These are phyloP conservation scores for Lasioglossum marginatum DNA, from an alignment of 2,888 invertebrate species.

Conservation along the genomic window DNA sequence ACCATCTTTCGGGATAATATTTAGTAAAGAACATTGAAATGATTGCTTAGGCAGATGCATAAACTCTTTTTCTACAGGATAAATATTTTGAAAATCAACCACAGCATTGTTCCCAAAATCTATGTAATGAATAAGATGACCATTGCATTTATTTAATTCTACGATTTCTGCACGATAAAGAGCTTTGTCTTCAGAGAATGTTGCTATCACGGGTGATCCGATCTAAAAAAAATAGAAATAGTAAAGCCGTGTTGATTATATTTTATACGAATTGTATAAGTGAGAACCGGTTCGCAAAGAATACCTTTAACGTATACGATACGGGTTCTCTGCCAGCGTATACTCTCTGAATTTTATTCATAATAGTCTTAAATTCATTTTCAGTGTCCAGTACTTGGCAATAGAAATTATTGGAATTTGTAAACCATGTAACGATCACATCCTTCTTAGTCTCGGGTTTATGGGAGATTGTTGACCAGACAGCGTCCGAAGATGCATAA, in stretches of 20 bases:
- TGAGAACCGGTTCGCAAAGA: neutral
- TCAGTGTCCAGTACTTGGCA: constrained; percentile 85
- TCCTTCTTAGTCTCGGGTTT: constrained; percentile 86
- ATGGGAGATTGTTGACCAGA: constrained; percentile 85
- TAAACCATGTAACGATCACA: constrained; percentile 90
- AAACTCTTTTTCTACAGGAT: constrained; percentile 89
- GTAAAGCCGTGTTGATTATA: constrained; percentile 17
- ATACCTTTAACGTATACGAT: constrained; percentile 74
- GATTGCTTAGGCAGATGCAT: constrained; percentile 90
- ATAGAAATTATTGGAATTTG: constrained; percentile 90
- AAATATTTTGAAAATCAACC: constrained; percentile 88
- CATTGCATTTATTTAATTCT: constrained; percentile 86
- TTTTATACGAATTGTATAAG: neutral
- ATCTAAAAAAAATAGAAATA: constrained; percentile 77
- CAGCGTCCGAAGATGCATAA: constrained; percentile 85
- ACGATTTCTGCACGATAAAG: constrained; percentile 90
- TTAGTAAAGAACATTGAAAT: constrained; percentile 88
- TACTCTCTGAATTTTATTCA: constrained; percentile 89
- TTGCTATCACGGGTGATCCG: constrained; percentile 89
- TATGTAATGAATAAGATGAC: constrained; percentile 89
- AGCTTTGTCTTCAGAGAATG: constrained; percentile 89
- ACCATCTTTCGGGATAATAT: constrained; percentile 86
- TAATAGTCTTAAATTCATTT: constrained; percentile 88
- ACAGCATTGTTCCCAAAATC: constrained; percentile 91
- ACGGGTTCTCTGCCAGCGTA: constrained; percentile 86